Evolutionary conservation across 2,797 vertebrate species (phyloP).

Genomic region (Poecilia picta): DNA sequence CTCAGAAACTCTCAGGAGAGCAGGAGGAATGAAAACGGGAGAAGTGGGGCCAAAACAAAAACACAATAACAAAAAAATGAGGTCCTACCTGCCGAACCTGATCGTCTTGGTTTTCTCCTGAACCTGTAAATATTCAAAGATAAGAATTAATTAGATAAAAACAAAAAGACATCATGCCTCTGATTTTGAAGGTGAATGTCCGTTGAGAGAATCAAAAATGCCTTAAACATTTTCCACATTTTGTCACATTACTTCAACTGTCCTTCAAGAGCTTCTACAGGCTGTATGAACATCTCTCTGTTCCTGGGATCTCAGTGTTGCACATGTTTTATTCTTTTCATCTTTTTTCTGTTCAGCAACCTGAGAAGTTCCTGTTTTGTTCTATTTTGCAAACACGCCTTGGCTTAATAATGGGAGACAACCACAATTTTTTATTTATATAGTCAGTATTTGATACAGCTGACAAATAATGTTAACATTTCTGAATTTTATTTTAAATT

Average conservation of each 20-base stretch:
- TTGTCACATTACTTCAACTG: background rate
- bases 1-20: background rate
- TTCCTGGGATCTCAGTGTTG: too few species aligned
- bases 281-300: too few species aligned
- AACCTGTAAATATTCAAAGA: slow-evolving; percentile 64
- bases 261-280: too few species aligned
- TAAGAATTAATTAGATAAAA: slow-evolving; percentile 6
- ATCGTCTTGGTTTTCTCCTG: slow-evolving; percentile 65
- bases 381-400: too few species aligned
- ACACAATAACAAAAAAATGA: background rate
- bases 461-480: too few species aligned
- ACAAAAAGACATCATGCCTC: background rate
- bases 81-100: slow-evolving; percentile 75
- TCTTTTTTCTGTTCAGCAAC: too few species aligned
- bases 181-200: background rate
- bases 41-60: slow-evolving; percentile 22
- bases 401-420: too few species aligned
- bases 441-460: too few species aligned
- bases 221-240: background rate
- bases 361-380: too few species aligned
- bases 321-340: too few species aligned
- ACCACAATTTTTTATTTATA: too few species aligned
- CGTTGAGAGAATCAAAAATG: background rate
- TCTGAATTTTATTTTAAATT: too few species aligned
- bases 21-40: background rate